These are phyloP conservation scores for Lepidurus apus DNA, from an alignment of 1,140 invertebrate genomes.

Conservation along the genomic window DNA sequence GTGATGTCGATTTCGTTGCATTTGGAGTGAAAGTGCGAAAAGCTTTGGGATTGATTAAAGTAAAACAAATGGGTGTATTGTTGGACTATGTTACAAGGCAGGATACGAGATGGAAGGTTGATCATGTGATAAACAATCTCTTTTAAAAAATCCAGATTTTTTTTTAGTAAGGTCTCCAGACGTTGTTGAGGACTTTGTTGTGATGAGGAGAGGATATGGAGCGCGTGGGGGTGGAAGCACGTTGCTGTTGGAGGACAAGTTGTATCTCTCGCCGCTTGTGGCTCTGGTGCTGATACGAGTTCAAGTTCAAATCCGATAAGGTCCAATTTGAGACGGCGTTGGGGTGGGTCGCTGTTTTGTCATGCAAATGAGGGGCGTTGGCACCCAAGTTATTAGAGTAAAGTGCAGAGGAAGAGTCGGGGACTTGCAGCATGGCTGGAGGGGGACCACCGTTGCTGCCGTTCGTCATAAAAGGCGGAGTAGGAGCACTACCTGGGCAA, in stretches of 20 bases:
- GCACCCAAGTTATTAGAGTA: conserved; percentile 15
- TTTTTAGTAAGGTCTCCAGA: neutral
- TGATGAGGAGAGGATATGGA: neutral
- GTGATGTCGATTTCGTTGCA: no score
- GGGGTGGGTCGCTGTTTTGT: conserved; percentile 12
- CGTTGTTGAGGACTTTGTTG: neutral
- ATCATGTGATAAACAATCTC: neutral
- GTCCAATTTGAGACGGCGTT: conserved; percentile 18
- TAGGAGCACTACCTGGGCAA: neutral
- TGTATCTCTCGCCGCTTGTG: neutral
- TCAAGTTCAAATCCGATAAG: neutral
- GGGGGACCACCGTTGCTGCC: neutral
- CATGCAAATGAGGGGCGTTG: conserved; percentile 20
- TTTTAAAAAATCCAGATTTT: neutral
- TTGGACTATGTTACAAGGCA: conserved; percentile 15
- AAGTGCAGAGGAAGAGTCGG: neutral
- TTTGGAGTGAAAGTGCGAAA: no score
- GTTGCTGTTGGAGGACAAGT: neutral
- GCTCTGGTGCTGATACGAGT: neutral
- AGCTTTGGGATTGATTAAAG: no score
- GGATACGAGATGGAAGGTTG: neutral
- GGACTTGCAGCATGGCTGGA: neutral
- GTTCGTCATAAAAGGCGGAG: neutral
- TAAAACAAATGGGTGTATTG: neutral
- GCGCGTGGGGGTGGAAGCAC: neutral